These are phyloP conservation scores for Peromyscus melanophrys DNA, from an alignment of 2,797 vertebrate genomes.

Conservation along the genomic window DNA sequence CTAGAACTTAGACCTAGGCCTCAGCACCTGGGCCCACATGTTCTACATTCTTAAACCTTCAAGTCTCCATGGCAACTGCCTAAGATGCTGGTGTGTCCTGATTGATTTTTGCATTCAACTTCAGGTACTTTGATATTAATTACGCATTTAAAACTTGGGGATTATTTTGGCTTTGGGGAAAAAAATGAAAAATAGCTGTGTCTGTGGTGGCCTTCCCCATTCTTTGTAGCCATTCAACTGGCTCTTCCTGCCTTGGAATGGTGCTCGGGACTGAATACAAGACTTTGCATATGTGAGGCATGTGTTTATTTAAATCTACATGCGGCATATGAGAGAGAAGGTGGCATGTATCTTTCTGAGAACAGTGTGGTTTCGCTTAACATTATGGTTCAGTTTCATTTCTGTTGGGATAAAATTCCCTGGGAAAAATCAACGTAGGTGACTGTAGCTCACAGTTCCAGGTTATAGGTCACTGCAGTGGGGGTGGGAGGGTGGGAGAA, in stretches of 20 bases:
- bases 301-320: not conserved
- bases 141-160: not conserved
- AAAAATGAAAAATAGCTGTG: not conserved
- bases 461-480: not conserved
- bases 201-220: not conserved
- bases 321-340: not conserved
- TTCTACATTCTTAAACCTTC: not conserved
- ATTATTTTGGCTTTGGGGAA: slow-evolving; percentile 40
- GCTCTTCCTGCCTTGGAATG: not conserved
- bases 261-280: not conserved
- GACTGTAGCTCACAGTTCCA: not conserved
- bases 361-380: not conserved
- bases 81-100: not conserved
- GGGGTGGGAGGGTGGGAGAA: too few relatives aligned
- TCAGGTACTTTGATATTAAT: slow-evolving; percentile 27
- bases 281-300: not conserved
- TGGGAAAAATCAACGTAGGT: not conserved
- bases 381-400: not conserved
- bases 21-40: not conserved
- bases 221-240: not conserved
- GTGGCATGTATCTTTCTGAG: not conserved
- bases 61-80: not conserved
- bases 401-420: not conserved
- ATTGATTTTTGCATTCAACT: not conserved
- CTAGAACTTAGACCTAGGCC: not conserved